phyloP scores from a whole-genome alignment of 92 coral and sea anemone species.

The Desmophyllum pertusum region DNA sequence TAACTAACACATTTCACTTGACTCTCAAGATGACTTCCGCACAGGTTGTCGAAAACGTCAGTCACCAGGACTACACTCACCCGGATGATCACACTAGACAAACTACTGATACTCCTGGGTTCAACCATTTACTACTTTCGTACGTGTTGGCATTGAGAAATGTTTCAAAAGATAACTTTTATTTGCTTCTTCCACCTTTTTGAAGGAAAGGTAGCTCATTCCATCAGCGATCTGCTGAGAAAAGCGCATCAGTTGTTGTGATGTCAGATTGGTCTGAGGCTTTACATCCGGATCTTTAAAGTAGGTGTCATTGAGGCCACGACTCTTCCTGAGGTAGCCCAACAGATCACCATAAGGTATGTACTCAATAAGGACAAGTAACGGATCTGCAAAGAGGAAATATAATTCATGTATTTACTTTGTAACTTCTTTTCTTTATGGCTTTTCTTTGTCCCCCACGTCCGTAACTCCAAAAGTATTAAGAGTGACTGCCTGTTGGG shows the following conservation, averaged over 20 bases:
- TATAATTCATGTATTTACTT: too few species aligned
- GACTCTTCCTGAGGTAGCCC: conserved; percentile 49
- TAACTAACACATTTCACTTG: too few species aligned
- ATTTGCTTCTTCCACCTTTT: conserved; percentile 16
- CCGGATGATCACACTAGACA: too few species aligned
- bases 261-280: conserved; percentile 32
- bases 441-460: too few species aligned
- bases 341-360: conserved; percentile 45
- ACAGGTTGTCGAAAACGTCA: too few species aligned
- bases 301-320: conserved; percentile 43
- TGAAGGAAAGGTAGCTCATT: conserved; percentile 35
- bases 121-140: background rate
- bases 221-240: conserved; percentile 48
- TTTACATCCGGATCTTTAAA: conserved; percentile 44
- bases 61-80: too few species aligned
- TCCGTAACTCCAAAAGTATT: too few species aligned
- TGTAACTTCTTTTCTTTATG: background rate
- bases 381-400: conserved; percentile 26
- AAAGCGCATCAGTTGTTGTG: conserved; percentile 39
- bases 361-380: conserved; percentile 47
- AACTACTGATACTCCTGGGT: too few species aligned
- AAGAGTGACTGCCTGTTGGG: too few species aligned
- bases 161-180: background rate
- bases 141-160: background rate
- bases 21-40: too few species aligned